phyloP scores from a whole-genome alignment of 2,797 vertebrate species.

The Salarias fasciatus region DNA sequence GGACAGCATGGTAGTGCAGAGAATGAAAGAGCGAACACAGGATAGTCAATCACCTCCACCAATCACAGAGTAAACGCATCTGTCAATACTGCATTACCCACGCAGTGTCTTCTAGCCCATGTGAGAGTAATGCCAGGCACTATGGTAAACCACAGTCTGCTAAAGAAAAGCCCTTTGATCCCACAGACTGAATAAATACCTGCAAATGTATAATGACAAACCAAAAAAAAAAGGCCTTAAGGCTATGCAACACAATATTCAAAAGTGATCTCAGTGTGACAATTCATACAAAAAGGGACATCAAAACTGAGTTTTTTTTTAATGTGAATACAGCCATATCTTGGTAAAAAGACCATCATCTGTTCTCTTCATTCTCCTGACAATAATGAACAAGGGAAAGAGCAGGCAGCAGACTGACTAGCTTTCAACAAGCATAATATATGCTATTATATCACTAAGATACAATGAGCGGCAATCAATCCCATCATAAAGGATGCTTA shows the following conservation, averaged over 20 bases:
- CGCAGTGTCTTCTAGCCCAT: slow-evolving; percentile 2
- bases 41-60: slow-evolving; percentile 15
- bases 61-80: slow-evolving; percentile 17
- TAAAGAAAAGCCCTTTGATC: too few species aligned
- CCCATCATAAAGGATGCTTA: slow-evolving; percentile 35
- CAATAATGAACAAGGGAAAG: slow-evolving; percentile 37
- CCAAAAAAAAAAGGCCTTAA: neutral
- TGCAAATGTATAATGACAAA: neutral
- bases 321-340: slow-evolving; percentile 12
- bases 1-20: neutral
- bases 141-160: neutral
- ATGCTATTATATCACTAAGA: slow-evolving; percentile 18
- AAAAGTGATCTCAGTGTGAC: neutral
- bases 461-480: slow-evolving; percentile 32
- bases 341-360: slow-evolving; percentile 12
- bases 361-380: slow-evolving; percentile 11
- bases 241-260: neutral
- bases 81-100: slow-evolving; percentile 28
- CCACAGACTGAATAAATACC: too few species aligned
- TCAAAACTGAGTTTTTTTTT: slow-evolving; percentile 9
- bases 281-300: slow-evolving; percentile 1
- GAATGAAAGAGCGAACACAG: slow-evolving; percentile 16
- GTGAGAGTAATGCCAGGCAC: slow-evolving; percentile 7
- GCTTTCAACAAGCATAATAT: slow-evolving; percentile 46
- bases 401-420: slow-evolving; percentile 16